Percentiles rank a stretch among this genome's conserved stretches.
phyloP scores from a whole-genome alignment of 2,888 invertebrate genomes.

The Leptopilina syphax region DNA sequence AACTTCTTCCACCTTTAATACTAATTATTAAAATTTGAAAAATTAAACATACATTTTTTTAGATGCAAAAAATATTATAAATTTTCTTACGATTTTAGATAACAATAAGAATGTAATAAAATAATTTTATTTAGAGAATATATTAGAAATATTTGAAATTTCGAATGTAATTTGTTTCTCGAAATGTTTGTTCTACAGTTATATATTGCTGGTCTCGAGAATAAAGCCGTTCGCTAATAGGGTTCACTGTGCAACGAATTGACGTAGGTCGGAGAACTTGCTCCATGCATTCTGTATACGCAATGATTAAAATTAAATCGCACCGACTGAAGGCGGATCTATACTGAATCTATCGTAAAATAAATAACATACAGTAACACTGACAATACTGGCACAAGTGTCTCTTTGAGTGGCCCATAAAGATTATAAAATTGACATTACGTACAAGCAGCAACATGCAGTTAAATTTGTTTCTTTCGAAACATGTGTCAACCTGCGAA shows the following conservation, averaged over 20 bases:
- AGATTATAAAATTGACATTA: constrained; percentile 23
- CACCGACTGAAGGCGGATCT: constrained; percentile 27
- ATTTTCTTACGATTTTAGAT: too few species aligned
- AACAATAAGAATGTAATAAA: too few species aligned
- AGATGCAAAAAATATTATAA: too few species aligned
- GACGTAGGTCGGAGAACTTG: constrained; percentile 30
- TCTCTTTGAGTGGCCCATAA: neutral
- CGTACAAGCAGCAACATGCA: too few species aligned
- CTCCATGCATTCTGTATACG: constrained; percentile 13
- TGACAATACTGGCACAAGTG: constrained; percentile 25
- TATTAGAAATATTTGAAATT: too few species aligned
- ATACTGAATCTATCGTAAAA: constrained; percentile 19
- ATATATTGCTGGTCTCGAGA: neutral
- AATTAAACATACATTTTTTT: too few species aligned
- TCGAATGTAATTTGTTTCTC: too few species aligned
- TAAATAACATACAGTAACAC: constrained; percentile 21
- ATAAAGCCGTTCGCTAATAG: neutral
- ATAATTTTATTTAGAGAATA: too few species aligned
- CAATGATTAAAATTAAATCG: constrained; percentile 6
- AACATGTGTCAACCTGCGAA: neutral
- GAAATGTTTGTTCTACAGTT: neutral
- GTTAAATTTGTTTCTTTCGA: too few species aligned
- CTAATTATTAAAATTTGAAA: too few species aligned
- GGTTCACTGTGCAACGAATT: constrained; percentile 34
- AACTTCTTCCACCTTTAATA: too few species aligned